These are phyloP conservation scores for Agriopis marginaria DNA, from an alignment of 2,888 invertebrate species.

Conservation along the genomic window DNA sequence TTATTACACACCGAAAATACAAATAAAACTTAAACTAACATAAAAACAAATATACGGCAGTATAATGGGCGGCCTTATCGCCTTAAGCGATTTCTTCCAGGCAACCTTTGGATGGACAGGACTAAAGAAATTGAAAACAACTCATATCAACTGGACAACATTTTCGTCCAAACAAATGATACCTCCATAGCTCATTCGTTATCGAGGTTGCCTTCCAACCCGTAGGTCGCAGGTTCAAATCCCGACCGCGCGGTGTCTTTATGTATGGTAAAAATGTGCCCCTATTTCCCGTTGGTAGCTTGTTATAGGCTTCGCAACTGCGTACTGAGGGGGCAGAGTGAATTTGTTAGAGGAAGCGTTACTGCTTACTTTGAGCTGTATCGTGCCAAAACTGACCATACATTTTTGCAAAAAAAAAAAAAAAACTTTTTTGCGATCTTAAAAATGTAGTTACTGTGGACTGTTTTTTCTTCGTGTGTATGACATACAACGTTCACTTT, in stretches of 20 bases:
- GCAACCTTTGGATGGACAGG: too few relatives aligned
- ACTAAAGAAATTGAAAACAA: too few relatives aligned
- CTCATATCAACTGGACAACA: background rate
- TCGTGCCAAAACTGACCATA: slow-evolving; percentile 40
- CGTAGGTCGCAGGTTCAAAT: slow-evolving; percentile 23
- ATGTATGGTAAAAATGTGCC: slow-evolving; percentile 12
- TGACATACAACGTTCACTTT: too few relatives aligned
- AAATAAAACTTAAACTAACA: too few relatives aligned
- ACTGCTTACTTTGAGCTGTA: slow-evolving; percentile 19
- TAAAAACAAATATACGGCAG: too few relatives aligned
- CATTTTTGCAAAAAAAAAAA: slow-evolving; percentile 12
- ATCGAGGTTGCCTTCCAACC: background rate
- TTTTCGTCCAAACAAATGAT: background rate
- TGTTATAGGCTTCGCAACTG: slow-evolving; percentile 40
- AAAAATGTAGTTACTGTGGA: too few relatives aligned
- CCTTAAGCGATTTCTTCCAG: too few relatives aligned
- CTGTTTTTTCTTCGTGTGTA: too few relatives aligned
- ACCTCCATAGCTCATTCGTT: slow-evolving; percentile 23
- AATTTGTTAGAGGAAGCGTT: slow-evolving; percentile 34
- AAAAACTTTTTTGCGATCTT: too few relatives aligned
- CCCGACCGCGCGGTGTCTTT: background rate
- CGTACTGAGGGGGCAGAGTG: slow-evolving; percentile 39
- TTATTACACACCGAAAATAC: too few relatives aligned
- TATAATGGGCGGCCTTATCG: too few relatives aligned
- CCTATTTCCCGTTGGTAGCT: slow-evolving; percentile 41